A percentile compares a stretch with the other conserved stretches of the same genome.
phyloP scores from a whole-genome alignment of 2,888 invertebrate genomes.

The Sturmia bella region DNA sequence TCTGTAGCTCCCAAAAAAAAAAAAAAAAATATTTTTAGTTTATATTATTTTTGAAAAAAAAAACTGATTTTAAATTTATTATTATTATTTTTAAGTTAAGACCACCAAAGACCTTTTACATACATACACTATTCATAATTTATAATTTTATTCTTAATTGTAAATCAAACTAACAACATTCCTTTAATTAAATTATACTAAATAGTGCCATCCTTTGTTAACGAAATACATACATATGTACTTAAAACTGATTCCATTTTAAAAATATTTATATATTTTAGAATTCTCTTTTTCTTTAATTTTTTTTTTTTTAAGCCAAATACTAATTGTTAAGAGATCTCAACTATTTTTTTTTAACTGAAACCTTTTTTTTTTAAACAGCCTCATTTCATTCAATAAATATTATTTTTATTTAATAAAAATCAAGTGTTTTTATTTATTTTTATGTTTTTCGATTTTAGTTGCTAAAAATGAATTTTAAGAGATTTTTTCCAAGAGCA shows the following conservation, averaged over 20 bases:
- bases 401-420: slow-evolving; percentile 20
- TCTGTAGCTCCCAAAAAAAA: no score
- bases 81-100: slow-evolving; percentile 27
- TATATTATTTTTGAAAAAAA: no score
- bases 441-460: background rate
- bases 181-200: slow-evolving; percentile 56
- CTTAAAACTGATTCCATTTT: slow-evolving; percentile 42
- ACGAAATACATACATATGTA: slow-evolving; percentile 23
- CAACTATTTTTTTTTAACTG: slow-evolving; percentile 49
- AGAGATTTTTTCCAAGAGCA: no score
- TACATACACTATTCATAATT: background rate
- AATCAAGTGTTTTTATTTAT: slow-evolving; percentile 12
- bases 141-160: slow-evolving; percentile 14
- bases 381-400: slow-evolving; percentile 46
- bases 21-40: no score
- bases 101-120: slow-evolving; percentile 43
- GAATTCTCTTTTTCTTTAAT: slow-evolving; percentile 33
- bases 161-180: slow-evolving; percentile 61
- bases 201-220: slow-evolving; percentile 68
- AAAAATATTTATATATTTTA: slow-evolving; percentile 22
- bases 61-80: slow-evolving; percentile 19
- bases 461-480: background rate
- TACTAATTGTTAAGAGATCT: slow-evolving; percentile 68
- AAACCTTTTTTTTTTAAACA: slow-evolving; percentile 17
- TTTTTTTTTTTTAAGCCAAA: slow-evolving; percentile 57